phyloP scores from a whole-genome alignment of 2,797 vertebrate species.

The Karalla daura region DNA sequence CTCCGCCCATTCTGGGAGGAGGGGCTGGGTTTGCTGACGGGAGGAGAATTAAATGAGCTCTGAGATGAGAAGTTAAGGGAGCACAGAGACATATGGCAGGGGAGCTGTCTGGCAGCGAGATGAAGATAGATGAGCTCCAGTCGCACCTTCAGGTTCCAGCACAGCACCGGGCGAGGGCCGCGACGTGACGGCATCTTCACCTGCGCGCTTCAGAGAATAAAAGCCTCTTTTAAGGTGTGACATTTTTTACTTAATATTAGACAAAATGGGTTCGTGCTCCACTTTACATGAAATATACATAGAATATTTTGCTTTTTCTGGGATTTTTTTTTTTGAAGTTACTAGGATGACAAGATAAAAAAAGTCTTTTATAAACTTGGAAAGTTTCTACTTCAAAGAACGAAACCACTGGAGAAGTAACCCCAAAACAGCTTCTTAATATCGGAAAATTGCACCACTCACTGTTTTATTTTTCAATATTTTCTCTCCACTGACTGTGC shows the following conservation, averaged over 20 bases:
- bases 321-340: not conserved
- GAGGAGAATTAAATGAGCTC: constrained; percentile 63
- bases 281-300: not conserved
- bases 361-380: not conserved
- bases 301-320: not conserved
- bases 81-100: constrained; percentile 45
- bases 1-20: not conserved
- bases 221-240: not conserved
- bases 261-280: not conserved
- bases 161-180: constrained; percentile 14
- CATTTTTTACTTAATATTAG: not conserved
- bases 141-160: constrained; percentile 32
- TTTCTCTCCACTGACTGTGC: not conserved
- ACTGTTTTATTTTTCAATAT: not conserved
- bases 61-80: constrained; percentile 55
- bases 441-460: not conserved
- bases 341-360: not conserved
- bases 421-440: not conserved
- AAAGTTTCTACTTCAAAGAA: not conserved
- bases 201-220: not conserved
- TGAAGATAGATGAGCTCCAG: constrained; percentile 53
- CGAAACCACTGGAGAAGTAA: not conserved
- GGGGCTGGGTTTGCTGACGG: constrained; percentile 47
- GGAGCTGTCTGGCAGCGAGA: constrained; percentile 41
- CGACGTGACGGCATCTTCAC: constrained; percentile 6